Base-by-base conservation (phyloP, 2,797 vertebrate species). In the Xiphorhynchus erythropygius region DNA sequence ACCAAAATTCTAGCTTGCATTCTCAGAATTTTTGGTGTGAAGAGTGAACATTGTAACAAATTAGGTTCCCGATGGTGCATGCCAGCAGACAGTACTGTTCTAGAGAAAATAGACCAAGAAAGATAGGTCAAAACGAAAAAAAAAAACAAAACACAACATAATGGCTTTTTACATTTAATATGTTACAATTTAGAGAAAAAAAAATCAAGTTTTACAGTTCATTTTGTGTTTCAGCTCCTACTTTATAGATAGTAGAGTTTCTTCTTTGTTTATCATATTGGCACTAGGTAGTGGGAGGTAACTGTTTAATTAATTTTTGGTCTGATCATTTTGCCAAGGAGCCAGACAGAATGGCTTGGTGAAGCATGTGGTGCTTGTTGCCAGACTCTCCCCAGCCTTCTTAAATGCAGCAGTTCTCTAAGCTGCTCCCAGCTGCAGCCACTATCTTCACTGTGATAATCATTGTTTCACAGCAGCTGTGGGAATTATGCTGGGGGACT, bases 191-290 rank as follows among this genome's bases (percentile, higher is more conserved):
- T 33, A 57, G 23, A 70, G 9, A 28, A 7, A 47, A 8, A 27
- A 37, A 22, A 8, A 2, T 1, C 4, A 13, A 1, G 1, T 10
- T 13, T 67, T 82, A 62, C 5, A 35, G 4, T 46, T 22, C 21
- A 73, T 53, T 39, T 3, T 2, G 2, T 63, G 7, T 44, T 93
- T 11, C 17, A 28, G 7, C 5, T 87, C 5, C 6, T 50, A 24
- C 10, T 28, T 57, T 41, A 32, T 28, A 76, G 15, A 32, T 87
- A 64, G 13, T 50, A 33, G 21, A 64, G 8, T 56, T 70, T 24
- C 28, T 63, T 81, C 22, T 78, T 79, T 70, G 11, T 10, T 86
- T 91, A 33, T 62, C 24, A 18, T 49, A 28, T 32, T 75, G 57
- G 22, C 42, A 35, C 17, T 23, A 53, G n/a, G 28, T 79, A 59